These are phyloP conservation scores for Machaerirhynchus nigripectus DNA, from an alignment of 2,113 vertebrate species.

Conservation along the genomic window DNA sequence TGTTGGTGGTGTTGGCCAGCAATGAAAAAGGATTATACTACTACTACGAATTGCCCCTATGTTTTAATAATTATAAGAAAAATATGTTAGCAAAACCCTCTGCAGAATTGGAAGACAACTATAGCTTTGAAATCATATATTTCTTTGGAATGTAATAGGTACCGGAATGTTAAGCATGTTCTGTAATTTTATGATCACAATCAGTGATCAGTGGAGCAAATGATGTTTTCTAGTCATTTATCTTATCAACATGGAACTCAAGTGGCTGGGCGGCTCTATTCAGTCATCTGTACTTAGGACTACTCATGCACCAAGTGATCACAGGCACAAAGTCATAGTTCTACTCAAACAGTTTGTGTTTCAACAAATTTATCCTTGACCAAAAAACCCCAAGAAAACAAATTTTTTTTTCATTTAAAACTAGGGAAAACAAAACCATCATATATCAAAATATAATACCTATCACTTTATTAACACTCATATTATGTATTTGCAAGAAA, in stretches of 20 bases:
- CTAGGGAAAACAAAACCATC: background rate
- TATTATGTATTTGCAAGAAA: background rate
- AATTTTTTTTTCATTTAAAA: background rate
- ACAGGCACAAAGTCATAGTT: background rate
- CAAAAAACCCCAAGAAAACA: background rate
- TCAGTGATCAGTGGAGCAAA: background rate
- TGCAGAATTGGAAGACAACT: background rate
- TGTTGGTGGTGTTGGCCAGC: background rate
- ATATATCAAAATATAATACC: background rate
- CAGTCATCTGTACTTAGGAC: background rate
- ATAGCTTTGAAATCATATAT: background rate
- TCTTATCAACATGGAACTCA: background rate
- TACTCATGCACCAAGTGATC: background rate
- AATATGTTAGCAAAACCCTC: background rate
- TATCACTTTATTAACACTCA: background rate
- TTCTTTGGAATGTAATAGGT: background rate
- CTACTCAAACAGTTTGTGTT: background rate
- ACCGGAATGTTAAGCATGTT: background rate
- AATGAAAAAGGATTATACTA: background rate
- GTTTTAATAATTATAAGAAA: slow-evolving; percentile 18
- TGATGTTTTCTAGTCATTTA: background rate
- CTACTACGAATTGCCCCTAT: background rate
- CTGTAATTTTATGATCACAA: background rate
- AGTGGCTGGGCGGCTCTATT: background rate
- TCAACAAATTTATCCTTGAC: background rate